phyloP scores from a whole-genome alignment of 2,888 invertebrate species.

The Catotricha subobsoleta region DNA sequence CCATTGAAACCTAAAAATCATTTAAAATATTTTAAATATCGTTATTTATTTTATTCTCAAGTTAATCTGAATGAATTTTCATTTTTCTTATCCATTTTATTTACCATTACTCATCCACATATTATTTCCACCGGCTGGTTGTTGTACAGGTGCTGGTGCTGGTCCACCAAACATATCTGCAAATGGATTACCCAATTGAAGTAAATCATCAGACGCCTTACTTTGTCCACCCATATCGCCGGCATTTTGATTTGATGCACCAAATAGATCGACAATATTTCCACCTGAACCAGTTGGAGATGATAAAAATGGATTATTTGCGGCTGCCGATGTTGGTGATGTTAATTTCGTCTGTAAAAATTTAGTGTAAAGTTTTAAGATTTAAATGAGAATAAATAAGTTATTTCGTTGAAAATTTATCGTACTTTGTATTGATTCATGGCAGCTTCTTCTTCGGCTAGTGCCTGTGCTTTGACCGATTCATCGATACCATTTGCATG shows the following conservation, averaged over 20 bases:
- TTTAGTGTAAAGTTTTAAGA: not conserved
- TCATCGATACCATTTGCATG: constrained; percentile 67
- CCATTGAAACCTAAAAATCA: constrained; percentile 29
- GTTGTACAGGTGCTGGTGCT: constrained; percentile 23
- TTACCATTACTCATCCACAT: constrained; percentile 34
- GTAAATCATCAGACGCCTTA: constrained; percentile 74
- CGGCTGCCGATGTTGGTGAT: constrained; percentile 47
- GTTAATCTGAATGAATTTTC: constrained; percentile 6
- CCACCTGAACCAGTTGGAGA: constrained; percentile 34
- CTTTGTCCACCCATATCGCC: constrained; percentile 24
- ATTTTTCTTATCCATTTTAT: too few relatives aligned
- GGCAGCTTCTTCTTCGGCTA: constrained; percentile 92
- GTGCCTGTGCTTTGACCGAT: constrained; percentile 61
- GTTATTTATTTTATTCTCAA: not conserved
- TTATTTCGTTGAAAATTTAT: not conserved
- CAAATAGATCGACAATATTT: constrained; percentile 63
- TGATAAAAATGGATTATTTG: constrained; percentile 74
- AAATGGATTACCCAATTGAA: constrained; percentile 82
- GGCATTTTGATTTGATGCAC: constrained; percentile 31
- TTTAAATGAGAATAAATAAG: not conserved
- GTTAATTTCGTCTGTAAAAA: constrained; percentile 51
- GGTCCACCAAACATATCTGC: constrained; percentile 59
- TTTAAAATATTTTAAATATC: not conserved
- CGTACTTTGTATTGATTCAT: constrained; percentile 87
- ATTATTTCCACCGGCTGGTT: constrained; percentile 25